Conservation (phyloP, 2,888 invertebrate species). For the Drepana falcataria region DNA sequence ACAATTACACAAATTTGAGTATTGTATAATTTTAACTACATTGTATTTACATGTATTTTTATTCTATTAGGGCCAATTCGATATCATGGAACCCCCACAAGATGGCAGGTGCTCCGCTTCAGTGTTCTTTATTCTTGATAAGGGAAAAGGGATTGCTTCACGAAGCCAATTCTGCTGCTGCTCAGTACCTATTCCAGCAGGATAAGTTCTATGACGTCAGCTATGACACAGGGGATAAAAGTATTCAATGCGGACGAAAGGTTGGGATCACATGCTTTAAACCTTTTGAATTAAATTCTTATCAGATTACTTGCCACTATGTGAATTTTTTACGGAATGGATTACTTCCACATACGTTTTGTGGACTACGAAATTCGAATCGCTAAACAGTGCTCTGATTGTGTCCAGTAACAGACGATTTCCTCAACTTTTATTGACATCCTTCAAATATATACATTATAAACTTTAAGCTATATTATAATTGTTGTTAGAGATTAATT, state of each 20-base stretch:
- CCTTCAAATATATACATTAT: too few relatives aligned
- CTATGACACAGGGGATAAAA: conserved; percentile 92
- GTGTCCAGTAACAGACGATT: too few relatives aligned
- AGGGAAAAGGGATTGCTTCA: conserved; percentile 80
- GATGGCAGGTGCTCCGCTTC: conserved; percentile 88
- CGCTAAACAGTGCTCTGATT: too few relatives aligned
- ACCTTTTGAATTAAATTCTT: neutral
- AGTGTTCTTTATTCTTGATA: conserved; percentile 85
- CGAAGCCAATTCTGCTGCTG: conserved; percentile 84
- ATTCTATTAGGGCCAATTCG: conserved; percentile 82
- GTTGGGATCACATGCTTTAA: conserved; percentile 38
- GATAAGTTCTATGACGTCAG: conserved; percentile 90
- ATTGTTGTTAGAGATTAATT: too few relatives aligned
- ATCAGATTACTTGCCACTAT: too few relatives aligned
- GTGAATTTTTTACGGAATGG: too few relatives aligned
- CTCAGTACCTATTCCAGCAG: conserved; percentile 88
- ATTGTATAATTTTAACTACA: neutral
- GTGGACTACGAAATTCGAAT: too few relatives aligned
- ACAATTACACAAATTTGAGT: neutral
- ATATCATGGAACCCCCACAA: conserved; percentile 93
- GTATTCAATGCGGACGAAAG: conserved; percentile 94
- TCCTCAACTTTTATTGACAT: too few relatives aligned
- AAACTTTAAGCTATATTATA: too few relatives aligned
- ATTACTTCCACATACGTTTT: too few relatives aligned
- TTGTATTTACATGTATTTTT: too few relatives aligned